A percentile compares a stretch with the other conserved stretches of the same genome.
Conservation (phyloP, 2,888 invertebrate genomes). For the Drosophila maculinotata region DNA sequence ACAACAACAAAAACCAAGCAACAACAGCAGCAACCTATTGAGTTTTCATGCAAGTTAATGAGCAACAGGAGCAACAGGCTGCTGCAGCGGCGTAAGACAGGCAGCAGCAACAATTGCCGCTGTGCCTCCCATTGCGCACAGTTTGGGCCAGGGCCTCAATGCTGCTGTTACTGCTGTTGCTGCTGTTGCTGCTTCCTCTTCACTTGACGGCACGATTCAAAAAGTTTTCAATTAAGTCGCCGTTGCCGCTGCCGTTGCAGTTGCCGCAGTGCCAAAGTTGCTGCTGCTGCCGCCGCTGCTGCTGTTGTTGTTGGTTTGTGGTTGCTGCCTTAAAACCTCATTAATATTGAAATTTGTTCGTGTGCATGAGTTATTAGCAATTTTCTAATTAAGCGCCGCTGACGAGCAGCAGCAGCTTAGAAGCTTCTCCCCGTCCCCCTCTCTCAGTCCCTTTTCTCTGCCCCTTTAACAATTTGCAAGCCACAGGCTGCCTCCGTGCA, state of each 20-base stretch:
- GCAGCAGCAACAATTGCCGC: slow-evolving; percentile 55
- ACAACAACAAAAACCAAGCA: slow-evolving; percentile 1
- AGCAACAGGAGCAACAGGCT: slow-evolving; percentile 66
- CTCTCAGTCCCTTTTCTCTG: neutral
- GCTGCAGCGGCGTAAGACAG: slow-evolving; percentile 46
- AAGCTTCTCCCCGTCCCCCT: slow-evolving; percentile 8
- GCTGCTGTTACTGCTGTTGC: slow-evolving; percentile 6
- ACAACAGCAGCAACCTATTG: slow-evolving; percentile 52
- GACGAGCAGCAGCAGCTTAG: slow-evolving; percentile 32
- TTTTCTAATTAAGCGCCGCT: slow-evolving; percentile 81
- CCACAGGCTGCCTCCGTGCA: slow-evolving; percentile 11
- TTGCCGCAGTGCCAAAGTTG: slow-evolving; percentile 31
- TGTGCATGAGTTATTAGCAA: slow-evolving; percentile 82
- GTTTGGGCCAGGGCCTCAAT: slow-evolving; percentile 49
- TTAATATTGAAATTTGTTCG: slow-evolving; percentile 83
- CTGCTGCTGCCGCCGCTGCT: slow-evolving; percentile 25
- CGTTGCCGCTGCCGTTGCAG: slow-evolving; percentile 38
- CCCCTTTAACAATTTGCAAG: slow-evolving; percentile 9
- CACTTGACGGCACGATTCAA: slow-evolving; percentile 63
- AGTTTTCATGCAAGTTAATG: slow-evolving; percentile 79
- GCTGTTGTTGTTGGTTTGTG: slow-evolving; percentile 19
- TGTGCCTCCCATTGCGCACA: slow-evolving; percentile 74
- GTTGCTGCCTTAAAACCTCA: slow-evolving; percentile 66
- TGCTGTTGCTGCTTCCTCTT: slow-evolving; percentile 16
- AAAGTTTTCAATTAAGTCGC: slow-evolving; percentile 74